Conservation (phyloP, 2,113 vertebrate genomes). For the Dinomys branickii region DNA sequence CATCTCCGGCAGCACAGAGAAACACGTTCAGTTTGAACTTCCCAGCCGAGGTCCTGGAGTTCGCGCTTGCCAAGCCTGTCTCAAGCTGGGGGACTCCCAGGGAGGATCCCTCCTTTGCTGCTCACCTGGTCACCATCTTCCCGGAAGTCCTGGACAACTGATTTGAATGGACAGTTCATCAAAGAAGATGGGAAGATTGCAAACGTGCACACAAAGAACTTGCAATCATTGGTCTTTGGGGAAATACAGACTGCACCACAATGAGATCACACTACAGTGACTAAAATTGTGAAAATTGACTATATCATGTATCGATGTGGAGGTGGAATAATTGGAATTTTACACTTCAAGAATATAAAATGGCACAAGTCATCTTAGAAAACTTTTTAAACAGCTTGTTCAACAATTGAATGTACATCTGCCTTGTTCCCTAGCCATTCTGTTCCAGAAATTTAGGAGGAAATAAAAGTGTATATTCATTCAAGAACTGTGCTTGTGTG, state of each 20-base stretch:
- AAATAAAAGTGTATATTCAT: not conserved
- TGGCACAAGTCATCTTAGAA: not conserved
- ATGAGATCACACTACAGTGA: not conserved
- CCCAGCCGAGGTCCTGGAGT: too few species aligned
- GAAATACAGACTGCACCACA: not conserved
- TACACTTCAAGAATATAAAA: not conserved
- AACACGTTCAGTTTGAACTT: too few species aligned
- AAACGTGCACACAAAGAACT: too few species aligned
- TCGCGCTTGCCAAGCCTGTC: too few species aligned
- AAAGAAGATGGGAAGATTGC: too few species aligned
- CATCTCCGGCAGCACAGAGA: too few species aligned
- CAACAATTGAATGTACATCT: not conserved
- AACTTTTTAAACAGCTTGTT: not conserved
- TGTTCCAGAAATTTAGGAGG: not conserved
- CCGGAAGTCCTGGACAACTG: not conserved
- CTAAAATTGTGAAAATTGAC: not conserved
- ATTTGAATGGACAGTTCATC: not conserved
- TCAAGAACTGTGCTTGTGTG: not conserved
- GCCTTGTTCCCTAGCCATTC: not conserved
- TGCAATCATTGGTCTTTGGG: not conserved
- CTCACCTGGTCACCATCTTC: too few species aligned
- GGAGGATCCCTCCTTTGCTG: too few species aligned
- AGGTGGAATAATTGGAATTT: not conserved
- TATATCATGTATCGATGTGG: too few species aligned
- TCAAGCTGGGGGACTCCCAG: too few species aligned